Base-by-base conservation (phyloP, 1,140 invertebrate species). In the Formica exsecta region DNA sequence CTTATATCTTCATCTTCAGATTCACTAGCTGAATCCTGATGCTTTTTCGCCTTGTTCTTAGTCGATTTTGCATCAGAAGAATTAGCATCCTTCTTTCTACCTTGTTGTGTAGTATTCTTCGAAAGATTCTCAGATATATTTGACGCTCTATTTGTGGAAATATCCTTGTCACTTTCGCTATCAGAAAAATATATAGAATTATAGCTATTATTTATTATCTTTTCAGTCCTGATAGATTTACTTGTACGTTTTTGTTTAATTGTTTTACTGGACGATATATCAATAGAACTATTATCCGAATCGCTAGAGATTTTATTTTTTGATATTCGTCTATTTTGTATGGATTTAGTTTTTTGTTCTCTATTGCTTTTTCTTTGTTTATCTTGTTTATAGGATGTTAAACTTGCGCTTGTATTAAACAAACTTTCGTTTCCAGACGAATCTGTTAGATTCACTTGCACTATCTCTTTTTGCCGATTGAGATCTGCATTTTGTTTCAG, bases 251-350 rank as follows among this genome's bases (percentile, higher is more conserved):
- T 89, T 1, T 41, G 9, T 61, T 51, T 74, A 25, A 6, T 59
- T 19, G 8, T 5, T 61, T n/a, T 70, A 61, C 54, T 83, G 9
- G 25, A 8, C 3, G 70, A 61, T 41, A 3, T 1, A 71, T 59
- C 51, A 32, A 73, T 22, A 62, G n/a, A 80, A 64, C 64, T 59
- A 83, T 65, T 6, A 73, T 70, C n/a, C 36, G 48, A 75, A 22
- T 83, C 75, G 61, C 70, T 38, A 44, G 54, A 44, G n/a, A 61
- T 54, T 61, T 16, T 32, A 9, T 22, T 22, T 62, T n/a, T 65
- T 7, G 19, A 79, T 29, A 6, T n/a, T 11, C 3, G 19, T 41
- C 16, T 41, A 3, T 19, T 9, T 9, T 22, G 16, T 19, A 7
- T n/a, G 0, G 36, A 54, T 57, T 57, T 70, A 5, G 3, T 0